phyloP scores from a whole-genome alignment of 2,888 invertebrate species.

The Noctua pronuba region DNA sequence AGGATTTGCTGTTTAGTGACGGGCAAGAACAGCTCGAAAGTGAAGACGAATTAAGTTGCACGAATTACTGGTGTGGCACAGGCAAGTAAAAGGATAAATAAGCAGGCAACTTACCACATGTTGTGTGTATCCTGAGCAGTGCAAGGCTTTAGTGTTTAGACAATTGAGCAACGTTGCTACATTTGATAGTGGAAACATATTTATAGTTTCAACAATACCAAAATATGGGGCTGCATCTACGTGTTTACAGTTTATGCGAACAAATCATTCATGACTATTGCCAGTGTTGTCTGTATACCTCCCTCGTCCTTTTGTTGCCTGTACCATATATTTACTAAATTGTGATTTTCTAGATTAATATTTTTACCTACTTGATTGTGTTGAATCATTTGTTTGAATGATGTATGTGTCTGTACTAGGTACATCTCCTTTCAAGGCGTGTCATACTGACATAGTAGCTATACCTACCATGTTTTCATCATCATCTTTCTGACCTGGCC shows the following conservation, averaged over 20 bases:
- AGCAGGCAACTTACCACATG: not conserved
- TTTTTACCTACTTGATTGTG: not conserved
- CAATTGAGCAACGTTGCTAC: not conserved
- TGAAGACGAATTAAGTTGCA: slow-evolving; percentile 48
- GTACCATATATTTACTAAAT: not conserved
- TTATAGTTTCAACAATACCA: not conserved
- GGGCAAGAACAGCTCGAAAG: slow-evolving; percentile 26
- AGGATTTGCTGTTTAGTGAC: slow-evolving; percentile 18
- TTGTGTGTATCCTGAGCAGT: not conserved
- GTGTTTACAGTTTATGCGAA: not conserved
- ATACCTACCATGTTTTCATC: not conserved
- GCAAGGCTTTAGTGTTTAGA: not conserved
- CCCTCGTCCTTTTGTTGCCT: not conserved
- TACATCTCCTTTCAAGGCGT: not conserved
- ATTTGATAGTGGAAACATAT: not conserved
- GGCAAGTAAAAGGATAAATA: not conserved
- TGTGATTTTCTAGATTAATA: not conserved
- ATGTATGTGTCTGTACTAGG: not conserved
- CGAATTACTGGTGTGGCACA: not conserved
- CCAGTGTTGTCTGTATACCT: not conserved
- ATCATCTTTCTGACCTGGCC: not conserved
- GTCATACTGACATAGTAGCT: not conserved
- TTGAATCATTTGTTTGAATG: not conserved
- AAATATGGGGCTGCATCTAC: not conserved
- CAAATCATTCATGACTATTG: not conserved